Base-by-base conservation (phyloP, 2,113 vertebrate genomes). In the Varanus komodoensis region DNA sequence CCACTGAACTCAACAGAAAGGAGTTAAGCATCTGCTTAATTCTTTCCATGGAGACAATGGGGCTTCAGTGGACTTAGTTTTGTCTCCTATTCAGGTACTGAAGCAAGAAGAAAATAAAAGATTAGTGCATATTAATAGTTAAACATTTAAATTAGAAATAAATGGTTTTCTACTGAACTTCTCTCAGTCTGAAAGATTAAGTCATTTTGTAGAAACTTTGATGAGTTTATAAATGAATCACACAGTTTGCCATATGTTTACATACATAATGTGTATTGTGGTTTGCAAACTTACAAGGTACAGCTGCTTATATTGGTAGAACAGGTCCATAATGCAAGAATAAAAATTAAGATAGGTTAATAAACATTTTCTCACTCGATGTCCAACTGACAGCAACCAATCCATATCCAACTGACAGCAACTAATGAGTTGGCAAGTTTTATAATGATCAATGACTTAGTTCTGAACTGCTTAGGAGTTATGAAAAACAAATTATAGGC, bases 211-310 rank as follows among this genome's bases (percentile, higher is more conserved):
- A 92, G 95, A 95, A 94, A 93, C 77, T 93, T 93, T 88, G 87
- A 80, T 92, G 19, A 27, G 21, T 78, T 38, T 52, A 1, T 15
- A 61, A 61, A 79, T 38, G 87, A 86, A 80, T 75, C 73, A 92
- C 82, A 89, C 81, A 86, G 90, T 61, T 77, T 29, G 29, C 32
- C 88, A 87, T 61, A 34, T 6, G 0, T 3, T 91, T 74, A 21
- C 4, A 48, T 6, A 34, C 52, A 91, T 77, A 86, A 50, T 80
- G 78, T 78, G 23, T 80, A 92, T 85, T 1, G 25, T 74, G 91
- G 87, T 83, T 87, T 85, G 86, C 89, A 69, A 89, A 97, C 97
- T 97, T 97, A 97, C 96, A 95, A 92, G 95, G 95, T 95, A 97
- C 93, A 93, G 95, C 96, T 96, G 96, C 52, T 91, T 79, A 83